Percentiles rank a stretch among this genome's conserved stretches.
phyloP scores from a whole-genome alignment of 2,888 invertebrate genomes.

The Acleris laterana region DNA sequence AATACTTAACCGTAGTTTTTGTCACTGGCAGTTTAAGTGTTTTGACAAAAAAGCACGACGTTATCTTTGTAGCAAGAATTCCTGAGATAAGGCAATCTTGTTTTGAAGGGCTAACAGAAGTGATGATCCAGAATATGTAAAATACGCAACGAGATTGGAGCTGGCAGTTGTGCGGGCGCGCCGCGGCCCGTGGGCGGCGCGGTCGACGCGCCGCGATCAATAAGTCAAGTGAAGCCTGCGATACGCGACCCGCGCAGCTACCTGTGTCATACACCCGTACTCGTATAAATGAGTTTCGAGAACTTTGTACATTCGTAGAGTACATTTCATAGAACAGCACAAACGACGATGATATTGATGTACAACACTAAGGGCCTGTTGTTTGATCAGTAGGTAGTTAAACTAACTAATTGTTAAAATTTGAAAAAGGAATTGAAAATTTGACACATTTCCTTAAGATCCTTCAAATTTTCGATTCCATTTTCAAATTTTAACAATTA shows the following conservation, averaged over 20 bases:
- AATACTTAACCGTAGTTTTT: slow-evolving; percentile 42
- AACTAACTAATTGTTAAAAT: too few species aligned
- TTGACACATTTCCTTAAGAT: too few species aligned
- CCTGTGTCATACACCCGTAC: too few species aligned
- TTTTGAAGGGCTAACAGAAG: not conserved
- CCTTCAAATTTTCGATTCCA: too few species aligned
- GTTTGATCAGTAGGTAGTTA: too few species aligned
- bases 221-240: slow-evolving; percentile 38
- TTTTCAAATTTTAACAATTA: too few species aligned
- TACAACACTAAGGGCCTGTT: too few species aligned
- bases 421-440: too few species aligned
- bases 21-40: slow-evolving; percentile 13
- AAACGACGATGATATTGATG: too few species aligned
- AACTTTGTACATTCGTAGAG: too few species aligned
- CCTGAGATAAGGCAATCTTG: not conserved
- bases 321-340: too few species aligned
- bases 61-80: slow-evolving; percentile 1
- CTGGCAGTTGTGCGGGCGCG: slow-evolving; percentile 18
- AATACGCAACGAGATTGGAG: slow-evolving; percentile 10
- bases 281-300: too few species aligned
- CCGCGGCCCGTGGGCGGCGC: slow-evolving; percentile 26
- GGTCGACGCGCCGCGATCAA: slow-evolving; percentile 37
- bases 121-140: not conserved
- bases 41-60: slow-evolving; percentile 23
- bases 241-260: not conserved